Evolutionary conservation across 1,140 invertebrate genomes (phyloP).

Genomic region (Hetaerina americana): DNA sequence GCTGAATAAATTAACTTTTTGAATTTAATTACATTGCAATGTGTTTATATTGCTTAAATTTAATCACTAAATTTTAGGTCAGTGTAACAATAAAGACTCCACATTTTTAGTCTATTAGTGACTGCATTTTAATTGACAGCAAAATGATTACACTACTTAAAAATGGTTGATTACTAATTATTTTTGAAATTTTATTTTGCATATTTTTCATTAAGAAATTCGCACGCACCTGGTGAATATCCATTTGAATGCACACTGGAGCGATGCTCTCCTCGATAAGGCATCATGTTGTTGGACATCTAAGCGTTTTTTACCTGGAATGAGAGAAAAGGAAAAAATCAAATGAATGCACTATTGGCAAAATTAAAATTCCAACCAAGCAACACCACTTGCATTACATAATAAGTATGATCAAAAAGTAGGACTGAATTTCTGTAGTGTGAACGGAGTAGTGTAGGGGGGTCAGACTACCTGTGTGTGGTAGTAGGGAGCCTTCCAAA

Average conservation of each 20-base stretch:
- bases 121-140: neutral
- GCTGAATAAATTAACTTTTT: too few species aligned
- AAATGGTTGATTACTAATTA: neutral
- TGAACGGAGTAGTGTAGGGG: too few species aligned
- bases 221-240: slow-evolving; percentile 7
- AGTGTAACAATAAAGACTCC: neutral
- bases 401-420: too few species aligned
- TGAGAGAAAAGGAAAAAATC: too few species aligned
- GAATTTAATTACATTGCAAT: too few species aligned
- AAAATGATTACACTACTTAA: neutral
- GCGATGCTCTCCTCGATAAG: slow-evolving; percentile 4
- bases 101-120: neutral
- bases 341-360: too few species aligned
- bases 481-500: too few species aligned
- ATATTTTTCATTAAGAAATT: neutral
- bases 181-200: neutral
- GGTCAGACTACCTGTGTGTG: too few species aligned
- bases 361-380: too few species aligned
- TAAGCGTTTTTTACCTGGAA: too few species aligned
- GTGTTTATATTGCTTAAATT: neutral
- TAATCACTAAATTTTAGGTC: neutral
- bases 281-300: neutral
- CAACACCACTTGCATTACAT: too few species aligned
- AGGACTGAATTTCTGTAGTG: too few species aligned
- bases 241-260: slow-evolving; percentile 7